Percentiles rank a stretch among this genome's conserved stretches.
Evolutionary conservation across 2,113 vertebrate genomes (phyloP).

Genomic region (Cheirogaleus medius): DNA sequence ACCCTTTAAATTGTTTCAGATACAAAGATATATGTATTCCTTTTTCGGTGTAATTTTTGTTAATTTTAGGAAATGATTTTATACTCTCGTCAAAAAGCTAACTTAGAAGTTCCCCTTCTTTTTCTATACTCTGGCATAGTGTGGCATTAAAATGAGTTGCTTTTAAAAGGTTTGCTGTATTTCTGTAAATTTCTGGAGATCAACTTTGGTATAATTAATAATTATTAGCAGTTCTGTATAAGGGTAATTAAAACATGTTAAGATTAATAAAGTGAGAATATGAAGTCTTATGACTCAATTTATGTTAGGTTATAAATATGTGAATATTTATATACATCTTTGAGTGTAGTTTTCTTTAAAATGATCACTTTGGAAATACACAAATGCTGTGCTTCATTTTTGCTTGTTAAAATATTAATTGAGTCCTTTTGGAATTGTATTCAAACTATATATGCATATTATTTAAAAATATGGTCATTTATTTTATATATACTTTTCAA

Average conservation of each 20-base stretch:
- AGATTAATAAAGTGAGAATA: neutral
- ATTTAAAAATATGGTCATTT: neutral
- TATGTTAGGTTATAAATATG: neutral
- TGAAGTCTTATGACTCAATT: neutral
- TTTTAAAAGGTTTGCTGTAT: neutral
- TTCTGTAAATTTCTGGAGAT: neutral
- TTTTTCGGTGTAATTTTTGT: neutral
- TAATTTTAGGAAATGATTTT: neutral
- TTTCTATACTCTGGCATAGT: neutral
- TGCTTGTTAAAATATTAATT: neutral
- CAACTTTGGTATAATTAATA: neutral
- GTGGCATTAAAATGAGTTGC: neutral
- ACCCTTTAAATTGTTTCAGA: no score
- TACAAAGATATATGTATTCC: no score
- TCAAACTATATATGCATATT: neutral
- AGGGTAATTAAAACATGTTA: neutral
- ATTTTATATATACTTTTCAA: neutral
- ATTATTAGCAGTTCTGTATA: neutral
- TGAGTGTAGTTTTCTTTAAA: neutral
- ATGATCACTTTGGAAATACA: neutral
- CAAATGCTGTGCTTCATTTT: neutral
- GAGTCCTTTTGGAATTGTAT: neutral
- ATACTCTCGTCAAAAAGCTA: neutral
- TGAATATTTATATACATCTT: neutral
- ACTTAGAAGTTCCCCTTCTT: neutral